Percentiles rank a stretch among this genome's conserved stretches.
phyloP scores from a whole-genome alignment of 2,113 vertebrate species.

The Bos indicus region DNA sequence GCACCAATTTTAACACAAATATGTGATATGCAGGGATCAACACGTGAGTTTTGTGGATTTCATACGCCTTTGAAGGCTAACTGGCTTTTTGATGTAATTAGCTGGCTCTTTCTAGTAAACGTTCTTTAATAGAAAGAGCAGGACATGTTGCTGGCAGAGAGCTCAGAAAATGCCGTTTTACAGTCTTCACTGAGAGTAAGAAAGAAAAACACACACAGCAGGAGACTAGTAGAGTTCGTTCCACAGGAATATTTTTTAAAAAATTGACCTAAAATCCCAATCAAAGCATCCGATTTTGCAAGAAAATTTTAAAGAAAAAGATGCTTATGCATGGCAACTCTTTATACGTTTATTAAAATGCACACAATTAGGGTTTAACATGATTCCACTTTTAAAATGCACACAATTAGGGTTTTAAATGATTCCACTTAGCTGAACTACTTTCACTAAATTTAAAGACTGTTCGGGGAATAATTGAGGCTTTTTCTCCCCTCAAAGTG shows the following conservation, averaged over 20 bases:
- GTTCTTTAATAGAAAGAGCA: not conserved
- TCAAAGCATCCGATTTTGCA: not conserved
- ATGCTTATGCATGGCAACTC: not conserved
- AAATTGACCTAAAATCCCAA: not conserved
- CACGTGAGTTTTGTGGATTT: not conserved
- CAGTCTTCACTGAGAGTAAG: not conserved
- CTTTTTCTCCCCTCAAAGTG: slow-evolving; percentile 61
- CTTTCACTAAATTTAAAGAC: slow-evolving; percentile 21
- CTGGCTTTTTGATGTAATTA: not conserved
- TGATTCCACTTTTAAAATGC: not conserved
- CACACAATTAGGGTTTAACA: slow-evolving; percentile 23
- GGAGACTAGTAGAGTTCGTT: not conserved
- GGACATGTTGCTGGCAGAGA: not conserved
- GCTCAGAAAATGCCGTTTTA: not conserved
- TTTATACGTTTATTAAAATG: not conserved
- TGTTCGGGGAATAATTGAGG: slow-evolving; percentile 49
- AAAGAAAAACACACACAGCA: fast-evolving
- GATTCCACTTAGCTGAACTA: slow-evolving; percentile 6
- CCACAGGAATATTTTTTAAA: not conserved
- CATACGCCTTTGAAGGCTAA: not conserved
- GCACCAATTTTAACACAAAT: not conserved
- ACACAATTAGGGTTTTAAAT: not conserved
- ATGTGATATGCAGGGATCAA: not conserved
- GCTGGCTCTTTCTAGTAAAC: not conserved
- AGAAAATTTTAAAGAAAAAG: not conserved